Evolutionary conservation across 2,797 vertebrate species (phyloP).

Genomic region (Halcyon badia): DNA sequence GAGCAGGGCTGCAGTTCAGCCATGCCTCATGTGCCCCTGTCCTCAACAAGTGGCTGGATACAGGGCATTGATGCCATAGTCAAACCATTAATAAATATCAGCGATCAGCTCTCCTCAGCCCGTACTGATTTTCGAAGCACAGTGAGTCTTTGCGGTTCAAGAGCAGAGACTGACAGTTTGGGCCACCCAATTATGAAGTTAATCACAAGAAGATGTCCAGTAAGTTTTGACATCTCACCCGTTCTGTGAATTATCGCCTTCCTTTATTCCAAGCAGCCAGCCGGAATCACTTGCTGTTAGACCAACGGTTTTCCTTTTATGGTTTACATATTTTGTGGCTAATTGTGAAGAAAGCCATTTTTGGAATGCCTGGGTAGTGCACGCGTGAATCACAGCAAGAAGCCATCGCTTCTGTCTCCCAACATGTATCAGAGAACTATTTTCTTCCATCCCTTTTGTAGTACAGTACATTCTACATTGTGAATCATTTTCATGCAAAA

Average conservation of each 20-base stretch:
- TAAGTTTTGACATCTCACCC: not conserved
- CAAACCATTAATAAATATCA: not conserved
- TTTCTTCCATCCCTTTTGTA: constrained; percentile 66
- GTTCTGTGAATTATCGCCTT: not conserved
- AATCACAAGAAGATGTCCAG: not conserved
- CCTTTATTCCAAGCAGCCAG: not conserved
- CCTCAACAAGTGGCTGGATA: not conserved
- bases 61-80: not conserved
- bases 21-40: fast-evolving
- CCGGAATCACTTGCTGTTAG: not conserved
- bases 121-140: not conserved
- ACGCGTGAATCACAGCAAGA: constrained; percentile 60
- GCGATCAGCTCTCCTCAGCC: fast-evolving
- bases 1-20: not conserved
- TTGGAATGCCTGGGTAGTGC: constrained; percentile 52
- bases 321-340: constrained; percentile 34
- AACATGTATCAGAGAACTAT: constrained; percentile 60
- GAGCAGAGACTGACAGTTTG: not conserved
- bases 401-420: constrained; percentile 63
- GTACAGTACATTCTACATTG: constrained; percentile 67
- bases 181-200: not conserved
- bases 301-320: constrained; percentile 33
- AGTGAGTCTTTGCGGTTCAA: not conserved
- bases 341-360: constrained; percentile 65
- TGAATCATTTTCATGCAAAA: constrained; percentile 71